Conservation (phyloP, 1,140 invertebrate species). For the Drosophila sechellia region DNA sequence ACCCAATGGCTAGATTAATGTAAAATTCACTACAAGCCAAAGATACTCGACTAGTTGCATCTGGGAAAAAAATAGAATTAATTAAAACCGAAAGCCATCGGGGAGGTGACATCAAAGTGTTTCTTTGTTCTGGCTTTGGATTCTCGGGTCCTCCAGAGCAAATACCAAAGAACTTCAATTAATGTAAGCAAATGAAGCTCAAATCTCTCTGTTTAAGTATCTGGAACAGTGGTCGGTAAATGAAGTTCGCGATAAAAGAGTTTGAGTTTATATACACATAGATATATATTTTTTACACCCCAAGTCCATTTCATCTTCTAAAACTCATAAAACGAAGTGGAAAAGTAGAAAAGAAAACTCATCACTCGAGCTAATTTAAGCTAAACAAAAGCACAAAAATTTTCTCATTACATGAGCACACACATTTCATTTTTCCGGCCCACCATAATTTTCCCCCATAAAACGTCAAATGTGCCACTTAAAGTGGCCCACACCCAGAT, state of each 20-base stretch:
- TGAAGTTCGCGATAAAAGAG: slow-evolving; percentile 15
- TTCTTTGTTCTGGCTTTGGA: slow-evolving; percentile 23
- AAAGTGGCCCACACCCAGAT: slow-evolving; percentile 70
- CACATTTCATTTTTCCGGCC: slow-evolving; percentile 68
- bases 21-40: slow-evolving; percentile 61
- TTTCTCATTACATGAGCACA: slow-evolving; percentile 71
- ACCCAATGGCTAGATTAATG: slow-evolving; percentile 68
- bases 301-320: slow-evolving; percentile 18
- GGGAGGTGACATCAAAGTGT: slow-evolving; percentile 46
- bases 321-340: slow-evolving; percentile 42
- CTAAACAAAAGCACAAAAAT: slow-evolving; percentile 65
- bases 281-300: not conserved
- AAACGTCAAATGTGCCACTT: slow-evolving; percentile 81
- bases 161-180: slow-evolving; percentile 63
- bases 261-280: not conserved
- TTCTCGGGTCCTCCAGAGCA: slow-evolving; percentile 27
- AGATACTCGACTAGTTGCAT: slow-evolving; percentile 12
- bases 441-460: slow-evolving; percentile 65
- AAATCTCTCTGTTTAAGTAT: slow-evolving; percentile 34
- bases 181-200: slow-evolving; percentile 69
- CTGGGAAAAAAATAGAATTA: slow-evolving; percentile 51
- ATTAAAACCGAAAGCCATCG: slow-evolving; percentile 62
- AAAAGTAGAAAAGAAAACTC: slow-evolving; percentile 42
- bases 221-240: slow-evolving; percentile 22
- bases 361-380: slow-evolving; percentile 74